phyloP scores from a whole-genome alignment of 2,113 vertebrate genomes.

The Zapus hudsonius region DNA sequence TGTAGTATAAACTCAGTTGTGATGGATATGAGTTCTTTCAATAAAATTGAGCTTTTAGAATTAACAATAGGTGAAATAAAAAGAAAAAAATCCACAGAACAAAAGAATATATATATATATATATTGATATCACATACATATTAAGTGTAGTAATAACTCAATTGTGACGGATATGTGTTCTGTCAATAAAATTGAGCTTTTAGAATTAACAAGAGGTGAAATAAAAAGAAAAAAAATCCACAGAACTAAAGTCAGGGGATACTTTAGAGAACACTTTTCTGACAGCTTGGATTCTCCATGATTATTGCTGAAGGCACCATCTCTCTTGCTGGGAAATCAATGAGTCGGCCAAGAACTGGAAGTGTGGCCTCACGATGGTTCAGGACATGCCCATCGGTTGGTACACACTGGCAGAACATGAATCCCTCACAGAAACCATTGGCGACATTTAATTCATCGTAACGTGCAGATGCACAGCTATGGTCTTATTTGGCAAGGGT shows the following conservation, averaged over 20 bases:
- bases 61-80: not conserved
- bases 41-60: not conserved
- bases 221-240: not conserved
- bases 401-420: not conserved
- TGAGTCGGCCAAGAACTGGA: not conserved
- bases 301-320: not conserved
- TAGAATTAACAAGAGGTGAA: not conserved
- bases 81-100: not conserved
- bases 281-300: not conserved
- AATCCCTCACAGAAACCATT: not conserved
- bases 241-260: not conserved
- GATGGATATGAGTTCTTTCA: not conserved
- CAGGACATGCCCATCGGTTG: not conserved
- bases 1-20: not conserved
- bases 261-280: not conserved
- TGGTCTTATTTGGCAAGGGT: conserved; percentile 1
- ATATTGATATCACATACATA: not conserved
- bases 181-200: not conserved
- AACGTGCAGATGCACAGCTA: not conserved
- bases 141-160: not conserved
- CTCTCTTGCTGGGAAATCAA: not conserved
- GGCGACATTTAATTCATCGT: conserved; percentile 1
- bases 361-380: not conserved
- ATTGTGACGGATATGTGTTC: not conserved
- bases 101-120: not conserved